A percentile compares a stretch with the other conserved stretches of the same genome.
Evolutionary conservation across 2,113 vertebrate genomes (phyloP).

Genomic region (Sigmodon hispidus): DNA sequence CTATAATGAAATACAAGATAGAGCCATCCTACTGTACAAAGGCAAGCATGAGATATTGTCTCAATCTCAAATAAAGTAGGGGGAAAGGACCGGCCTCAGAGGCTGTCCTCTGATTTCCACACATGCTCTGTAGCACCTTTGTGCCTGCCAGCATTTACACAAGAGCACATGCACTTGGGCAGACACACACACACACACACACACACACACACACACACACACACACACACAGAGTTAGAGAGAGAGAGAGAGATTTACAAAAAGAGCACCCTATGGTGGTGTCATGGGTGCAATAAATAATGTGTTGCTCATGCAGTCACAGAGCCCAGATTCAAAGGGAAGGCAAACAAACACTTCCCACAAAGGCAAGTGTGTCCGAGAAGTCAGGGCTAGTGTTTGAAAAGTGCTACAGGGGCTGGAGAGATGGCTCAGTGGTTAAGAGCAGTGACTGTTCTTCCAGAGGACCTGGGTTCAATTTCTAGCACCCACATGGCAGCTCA

Average conservation of each 20-base stretch:
- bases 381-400: constrained; percentile 36
- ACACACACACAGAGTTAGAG: background rate
- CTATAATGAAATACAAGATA: background rate
- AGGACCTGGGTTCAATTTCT: too few species aligned
- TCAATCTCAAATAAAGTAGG: background rate
- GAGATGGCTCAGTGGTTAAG: too few species aligned
- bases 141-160: background rate
- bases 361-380: background rate
- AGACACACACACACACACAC: background rate
- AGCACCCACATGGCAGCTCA: too few species aligned
- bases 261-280: background rate
- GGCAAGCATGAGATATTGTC: background rate
- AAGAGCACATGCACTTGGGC: background rate
- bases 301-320: constrained; percentile 2
- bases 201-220: background rate
- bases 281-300: background rate
- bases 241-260: too few species aligned
- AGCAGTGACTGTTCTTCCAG: too few species aligned
- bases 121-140: too few species aligned
- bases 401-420: background rate
- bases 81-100: background rate
- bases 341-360: background rate
- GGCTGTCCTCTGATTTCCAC: background rate
- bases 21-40: background rate
- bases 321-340: constrained; percentile 29